Conservation (phyloP, 2,888 invertebrate genomes). For the Melitaea athalia region DNA sequence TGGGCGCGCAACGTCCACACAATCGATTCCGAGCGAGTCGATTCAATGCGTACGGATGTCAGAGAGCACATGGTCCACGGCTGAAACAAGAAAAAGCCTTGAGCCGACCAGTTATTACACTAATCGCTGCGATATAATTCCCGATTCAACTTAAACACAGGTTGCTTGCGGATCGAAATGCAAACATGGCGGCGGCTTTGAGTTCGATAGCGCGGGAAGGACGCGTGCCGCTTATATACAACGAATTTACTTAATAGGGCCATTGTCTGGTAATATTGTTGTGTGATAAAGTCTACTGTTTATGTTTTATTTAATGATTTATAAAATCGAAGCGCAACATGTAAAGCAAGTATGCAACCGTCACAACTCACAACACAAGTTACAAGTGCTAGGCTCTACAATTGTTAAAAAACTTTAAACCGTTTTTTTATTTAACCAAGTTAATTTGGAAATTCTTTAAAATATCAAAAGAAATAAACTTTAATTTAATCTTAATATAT, state of each 20-base stretch:
- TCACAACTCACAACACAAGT: no score
- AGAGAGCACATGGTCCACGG: conserved; percentile 53
- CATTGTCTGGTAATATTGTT: conserved; percentile 10
- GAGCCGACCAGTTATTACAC: conserved; percentile 81
- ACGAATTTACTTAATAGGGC: conserved; percentile 34
- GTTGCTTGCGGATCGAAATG: conserved; percentile 80
- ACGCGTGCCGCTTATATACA: conserved; percentile 49
- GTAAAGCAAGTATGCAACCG: not conserved
- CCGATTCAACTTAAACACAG: conserved; percentile 82
- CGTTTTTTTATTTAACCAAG: no score
- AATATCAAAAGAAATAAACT: not conserved
- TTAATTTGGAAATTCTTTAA: no score
- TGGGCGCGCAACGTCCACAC: conserved; percentile 60
- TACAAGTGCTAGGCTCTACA: not conserved
- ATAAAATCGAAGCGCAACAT: not conserved
- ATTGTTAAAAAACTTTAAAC: not conserved
- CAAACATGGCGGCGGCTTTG: conserved; percentile 82
- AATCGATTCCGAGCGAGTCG: conserved; percentile 57
- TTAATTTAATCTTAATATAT: not conserved
- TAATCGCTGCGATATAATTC: conserved; percentile 83
- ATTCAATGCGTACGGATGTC: conserved; percentile 62
- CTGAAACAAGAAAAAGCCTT: conserved; percentile 74
- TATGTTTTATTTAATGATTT: not conserved
- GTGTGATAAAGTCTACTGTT: conserved; percentile 4
- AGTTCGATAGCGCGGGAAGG: conserved; percentile 65